A percentile compares a stretch with the other conserved stretches of the same genome.
These are phyloP conservation scores for Trichoplusia ni DNA, from an alignment of 1,140 invertebrate species.

Conservation along the genomic window DNA sequence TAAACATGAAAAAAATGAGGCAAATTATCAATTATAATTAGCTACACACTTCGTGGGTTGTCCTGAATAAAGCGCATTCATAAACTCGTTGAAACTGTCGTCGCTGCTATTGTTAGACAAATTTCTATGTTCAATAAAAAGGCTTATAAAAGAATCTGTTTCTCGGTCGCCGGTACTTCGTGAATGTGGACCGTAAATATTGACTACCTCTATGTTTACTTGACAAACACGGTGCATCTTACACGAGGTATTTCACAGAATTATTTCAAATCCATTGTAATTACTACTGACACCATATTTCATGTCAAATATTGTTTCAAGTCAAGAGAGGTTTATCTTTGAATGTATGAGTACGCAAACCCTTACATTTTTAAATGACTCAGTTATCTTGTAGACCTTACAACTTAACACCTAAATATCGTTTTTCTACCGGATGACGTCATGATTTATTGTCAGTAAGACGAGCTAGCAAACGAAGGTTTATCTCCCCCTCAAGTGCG, in stretches of 20 bases:
- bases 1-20: conserved; percentile 73
- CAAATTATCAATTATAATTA: conserved; percentile 78
- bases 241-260: conserved; percentile 10
- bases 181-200: conserved; percentile 30
- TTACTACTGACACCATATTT: conserved; percentile 1
- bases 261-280: conserved; percentile 1
- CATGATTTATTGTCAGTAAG: conserved; percentile 74
- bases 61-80: conserved; percentile 18
- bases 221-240: conserved; percentile 11
- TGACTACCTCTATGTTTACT: conserved; percentile 14
- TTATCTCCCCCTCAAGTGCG: conserved; percentile 49
- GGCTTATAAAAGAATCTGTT: conserved; percentile 11
- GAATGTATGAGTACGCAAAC: neutral
- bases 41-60: conserved; percentile 35
- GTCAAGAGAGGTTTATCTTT: neutral
- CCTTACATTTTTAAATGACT: conserved; percentile 8
- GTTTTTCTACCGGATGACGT: conserved; percentile 64
- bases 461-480: conserved; percentile 45
- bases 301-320: neutral
- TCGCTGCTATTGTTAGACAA: conserved; percentile 14
- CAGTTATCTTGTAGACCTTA: conserved; percentile 39
- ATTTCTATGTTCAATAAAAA: conserved; percentile 10
- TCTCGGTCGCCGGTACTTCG: conserved; percentile 1
- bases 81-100: neutral
- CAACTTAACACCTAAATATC: conserved; percentile 63